phyloP scores from a whole-genome alignment of 2,797 vertebrate species.

The Pseudochirops cupreus region DNA sequence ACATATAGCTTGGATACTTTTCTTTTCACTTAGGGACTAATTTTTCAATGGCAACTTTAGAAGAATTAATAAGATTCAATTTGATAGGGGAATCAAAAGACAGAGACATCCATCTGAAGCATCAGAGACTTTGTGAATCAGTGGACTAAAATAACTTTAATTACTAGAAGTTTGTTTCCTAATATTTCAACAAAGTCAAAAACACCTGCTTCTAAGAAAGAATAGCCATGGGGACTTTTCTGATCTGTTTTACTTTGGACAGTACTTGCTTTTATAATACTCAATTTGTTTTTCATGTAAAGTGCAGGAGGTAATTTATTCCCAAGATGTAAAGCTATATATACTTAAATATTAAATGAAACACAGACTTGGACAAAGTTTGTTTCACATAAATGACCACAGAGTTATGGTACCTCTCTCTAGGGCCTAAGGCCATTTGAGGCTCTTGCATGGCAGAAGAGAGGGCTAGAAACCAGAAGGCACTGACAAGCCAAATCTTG shows the following conservation, averaged over 20 bases:
- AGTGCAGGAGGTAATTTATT: conserved; percentile 5
- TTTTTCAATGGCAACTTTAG: conserved; percentile 8
- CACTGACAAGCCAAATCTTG: not conserved
- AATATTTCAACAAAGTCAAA: conserved; percentile 2
- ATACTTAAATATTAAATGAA: not conserved
- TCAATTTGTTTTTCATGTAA: conserved; percentile 25
- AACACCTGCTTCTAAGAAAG: conserved; percentile 31
- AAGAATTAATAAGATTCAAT: conserved; percentile 45
- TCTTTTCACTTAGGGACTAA: conserved; percentile 42
- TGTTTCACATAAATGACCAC: not conserved
- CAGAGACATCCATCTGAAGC: not conserved
- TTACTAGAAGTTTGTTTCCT: conserved; percentile 8
- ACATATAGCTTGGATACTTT: not conserved
- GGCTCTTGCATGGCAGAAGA: not conserved
- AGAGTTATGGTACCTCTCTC: not conserved
- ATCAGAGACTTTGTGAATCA: not conserved
- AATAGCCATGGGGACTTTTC: conserved; percentile 6
- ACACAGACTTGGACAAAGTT: not conserved
- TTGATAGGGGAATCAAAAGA: conserved; percentile 29
- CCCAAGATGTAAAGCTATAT: not conserved
- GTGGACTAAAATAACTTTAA: not conserved
- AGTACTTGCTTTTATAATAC: conserved; percentile 27
- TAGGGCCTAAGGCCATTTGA: not conserved
- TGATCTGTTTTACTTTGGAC: conserved; percentile 5
- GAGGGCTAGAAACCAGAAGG: not conserved